These are phyloP conservation scores for Merops nubicus DNA, from an alignment of 2,113 vertebrate species.

Conservation along the genomic window DNA sequence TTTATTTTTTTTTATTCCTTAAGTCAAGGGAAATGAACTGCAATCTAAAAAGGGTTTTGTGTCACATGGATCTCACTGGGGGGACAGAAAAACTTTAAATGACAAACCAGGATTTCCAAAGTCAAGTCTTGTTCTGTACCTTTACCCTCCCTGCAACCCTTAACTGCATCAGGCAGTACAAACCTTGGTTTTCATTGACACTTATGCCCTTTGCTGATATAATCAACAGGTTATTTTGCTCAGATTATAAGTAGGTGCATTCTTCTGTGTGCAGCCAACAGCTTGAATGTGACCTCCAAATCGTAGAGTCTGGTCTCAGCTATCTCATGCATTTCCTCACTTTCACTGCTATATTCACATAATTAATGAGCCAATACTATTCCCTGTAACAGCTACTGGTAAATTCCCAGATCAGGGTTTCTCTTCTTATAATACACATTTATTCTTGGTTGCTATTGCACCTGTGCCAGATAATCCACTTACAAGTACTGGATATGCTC, in stretches of 20 bases:
- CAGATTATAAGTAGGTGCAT: not conserved
- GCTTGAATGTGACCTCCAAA: not conserved
- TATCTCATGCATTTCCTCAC: not conserved
- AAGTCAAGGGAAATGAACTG: not conserved
- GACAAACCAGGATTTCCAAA: not conserved
- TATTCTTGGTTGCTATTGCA: not conserved
- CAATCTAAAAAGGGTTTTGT: not conserved
- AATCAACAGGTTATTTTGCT: not conserved
- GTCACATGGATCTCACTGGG: accelerated
- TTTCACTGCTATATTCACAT: not conserved
- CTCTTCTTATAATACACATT: not conserved
- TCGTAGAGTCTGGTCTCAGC: not conserved
- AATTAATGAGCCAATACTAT: not conserved
- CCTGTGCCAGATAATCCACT: not conserved
- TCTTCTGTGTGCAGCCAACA: not conserved
- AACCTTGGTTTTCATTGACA: not conserved
- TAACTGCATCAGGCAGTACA: not conserved
- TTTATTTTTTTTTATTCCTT: not conserved
- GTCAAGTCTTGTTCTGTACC: not conserved
- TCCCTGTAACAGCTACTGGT: not conserved
- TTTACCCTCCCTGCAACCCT: not conserved
- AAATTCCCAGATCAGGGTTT: not conserved
- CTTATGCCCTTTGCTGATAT: not conserved
- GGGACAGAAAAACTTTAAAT: not conserved
- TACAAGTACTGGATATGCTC: accelerated